Evolutionary conservation across 2,888 invertebrate genomes (phyloP).

Genomic region (Himalopsyche japonica): DNA sequence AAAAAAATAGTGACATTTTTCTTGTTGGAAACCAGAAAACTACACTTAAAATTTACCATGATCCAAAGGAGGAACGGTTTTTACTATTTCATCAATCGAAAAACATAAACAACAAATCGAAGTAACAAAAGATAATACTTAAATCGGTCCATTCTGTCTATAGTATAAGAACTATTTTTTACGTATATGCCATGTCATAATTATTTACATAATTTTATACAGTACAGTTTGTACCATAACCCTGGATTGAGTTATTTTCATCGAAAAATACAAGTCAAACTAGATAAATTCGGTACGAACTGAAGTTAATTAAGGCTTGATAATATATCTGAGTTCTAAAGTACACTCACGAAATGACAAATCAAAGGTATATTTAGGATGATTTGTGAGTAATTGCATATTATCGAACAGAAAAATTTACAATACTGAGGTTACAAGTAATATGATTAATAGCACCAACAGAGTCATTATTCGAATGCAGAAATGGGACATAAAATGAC

Average conservation of each 20-base stretch:
- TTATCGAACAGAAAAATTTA: not conserved
- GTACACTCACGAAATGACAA: not conserved
- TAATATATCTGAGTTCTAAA: not conserved
- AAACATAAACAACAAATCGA: no score
- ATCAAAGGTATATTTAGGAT: not conserved
- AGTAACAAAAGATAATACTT: no score
- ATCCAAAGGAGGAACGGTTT: no score
- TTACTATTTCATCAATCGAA: no score
- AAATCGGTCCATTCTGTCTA: no score
- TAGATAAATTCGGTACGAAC: not conserved
- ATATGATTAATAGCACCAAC: not conserved
- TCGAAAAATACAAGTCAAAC: not conserved
- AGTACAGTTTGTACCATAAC: not conserved
- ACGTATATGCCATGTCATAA: no score
- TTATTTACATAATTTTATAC: not conserved
- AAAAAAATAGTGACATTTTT: no score
- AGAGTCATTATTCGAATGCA: not conserved
- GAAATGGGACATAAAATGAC: not conserved
- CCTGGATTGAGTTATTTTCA: not conserved
- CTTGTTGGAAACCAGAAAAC: no score
- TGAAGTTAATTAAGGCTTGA: not conserved
- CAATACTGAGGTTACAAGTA: not conserved
- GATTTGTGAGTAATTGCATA: not conserved
- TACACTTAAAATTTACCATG: no score
- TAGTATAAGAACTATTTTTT: no score